Evolutionary conservation across 1,140 invertebrate genomes (phyloP).

Genomic region (Diploscapter pachys): DNA sequence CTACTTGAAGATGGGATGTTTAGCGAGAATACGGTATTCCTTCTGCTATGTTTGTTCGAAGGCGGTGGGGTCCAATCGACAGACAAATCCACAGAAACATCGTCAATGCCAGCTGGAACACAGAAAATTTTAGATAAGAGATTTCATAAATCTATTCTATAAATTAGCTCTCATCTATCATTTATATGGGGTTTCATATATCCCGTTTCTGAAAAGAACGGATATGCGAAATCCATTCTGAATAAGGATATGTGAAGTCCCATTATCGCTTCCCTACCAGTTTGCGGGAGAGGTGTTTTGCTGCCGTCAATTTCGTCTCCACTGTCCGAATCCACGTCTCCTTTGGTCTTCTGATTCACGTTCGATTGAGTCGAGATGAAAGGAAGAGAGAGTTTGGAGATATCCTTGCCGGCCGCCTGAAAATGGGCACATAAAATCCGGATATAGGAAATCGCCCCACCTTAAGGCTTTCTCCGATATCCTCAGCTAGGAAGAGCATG

Average conservation of each 20-base stretch:
- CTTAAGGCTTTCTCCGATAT: conserved; percentile 6
- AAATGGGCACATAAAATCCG: conserved; percentile 9
- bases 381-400: conserved; percentile 25
- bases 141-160: background rate
- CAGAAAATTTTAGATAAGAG: background rate
- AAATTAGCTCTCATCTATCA: background rate
- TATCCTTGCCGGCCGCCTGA: conserved; percentile 36
- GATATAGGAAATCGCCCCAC: background rate
- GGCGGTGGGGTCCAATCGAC: conserved; percentile 35
- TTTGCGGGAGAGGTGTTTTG: conserved; percentile 14
- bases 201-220: background rate
- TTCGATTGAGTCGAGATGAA: conserved; percentile 10
- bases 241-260: conserved; percentile 1
- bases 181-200: background rate
- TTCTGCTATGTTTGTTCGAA: conserved; percentile 14
- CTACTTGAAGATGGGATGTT: conserved; percentile 9
- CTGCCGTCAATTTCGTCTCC: conserved; percentile 14
- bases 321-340: background rate
- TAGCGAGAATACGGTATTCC: conserved; percentile 36
- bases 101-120: conserved; percentile 26
- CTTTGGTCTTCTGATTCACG: background rate
- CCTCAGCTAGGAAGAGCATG: conserved; percentile 3
- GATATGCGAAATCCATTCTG: background rate
- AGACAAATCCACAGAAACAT: conserved; percentile 35
- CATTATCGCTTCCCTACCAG: conserved; percentile 8